Evolutionary conservation across 2,113 vertebrate genomes (phyloP).

Genomic region (Anhinga rufa): DNA sequence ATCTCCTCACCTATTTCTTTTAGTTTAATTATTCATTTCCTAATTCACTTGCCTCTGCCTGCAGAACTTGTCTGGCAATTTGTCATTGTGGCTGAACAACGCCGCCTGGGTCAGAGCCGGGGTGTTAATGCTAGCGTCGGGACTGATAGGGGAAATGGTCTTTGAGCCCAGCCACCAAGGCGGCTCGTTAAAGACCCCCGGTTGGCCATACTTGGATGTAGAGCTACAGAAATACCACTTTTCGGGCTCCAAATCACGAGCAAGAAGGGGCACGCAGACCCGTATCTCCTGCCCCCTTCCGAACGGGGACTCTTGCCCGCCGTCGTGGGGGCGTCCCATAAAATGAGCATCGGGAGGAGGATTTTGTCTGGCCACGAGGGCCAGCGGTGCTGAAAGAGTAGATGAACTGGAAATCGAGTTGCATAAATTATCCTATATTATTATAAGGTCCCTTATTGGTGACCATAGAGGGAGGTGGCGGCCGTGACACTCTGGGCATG

Average conservation of each 20-base stretch:
- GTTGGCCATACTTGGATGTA: neutral
- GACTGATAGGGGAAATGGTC: neutral
- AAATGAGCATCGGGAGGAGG: rapidly evolving
- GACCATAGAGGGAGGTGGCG: rapidly evolving
- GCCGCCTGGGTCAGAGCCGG: neutral
- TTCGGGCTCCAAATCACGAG: rapidly evolving
- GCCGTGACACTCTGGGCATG: rapidly evolving
- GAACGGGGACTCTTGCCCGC: neutral
- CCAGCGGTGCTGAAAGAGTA: neutral
- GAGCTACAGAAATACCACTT: rapidly evolving
- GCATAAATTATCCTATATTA: rapidly evolving
- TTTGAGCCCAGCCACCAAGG: neutral
- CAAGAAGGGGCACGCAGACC: rapidly evolving
- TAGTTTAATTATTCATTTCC: slow-evolving; percentile 32
- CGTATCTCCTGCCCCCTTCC: neutral
- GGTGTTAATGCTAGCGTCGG: neutral
- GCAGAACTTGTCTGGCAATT: neutral
- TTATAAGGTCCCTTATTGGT: neutral
- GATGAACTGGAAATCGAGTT: neutral
- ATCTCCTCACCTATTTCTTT: neutral
- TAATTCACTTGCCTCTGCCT: neutral
- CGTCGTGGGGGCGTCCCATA: neutral
- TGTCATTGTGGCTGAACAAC: neutral
- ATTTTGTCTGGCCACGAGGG: rapidly evolving
- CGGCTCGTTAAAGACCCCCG: neutral